phyloP scores from a whole-genome alignment of 2,797 vertebrate species.

The Enteromius unitaeniatus region DNA sequence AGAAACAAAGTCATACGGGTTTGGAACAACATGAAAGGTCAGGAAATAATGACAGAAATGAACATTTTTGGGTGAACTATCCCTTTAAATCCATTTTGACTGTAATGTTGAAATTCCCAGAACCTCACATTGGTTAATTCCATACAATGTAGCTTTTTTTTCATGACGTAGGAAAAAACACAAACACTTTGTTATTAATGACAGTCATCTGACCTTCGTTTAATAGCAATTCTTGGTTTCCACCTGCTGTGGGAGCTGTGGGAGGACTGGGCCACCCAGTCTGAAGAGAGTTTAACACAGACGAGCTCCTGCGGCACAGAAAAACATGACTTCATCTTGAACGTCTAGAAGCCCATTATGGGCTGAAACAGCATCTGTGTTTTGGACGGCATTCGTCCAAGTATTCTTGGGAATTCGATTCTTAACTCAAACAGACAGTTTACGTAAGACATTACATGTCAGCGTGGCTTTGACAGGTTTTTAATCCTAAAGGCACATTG shows the following conservation, averaged over 20 bases:
- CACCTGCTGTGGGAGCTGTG: constrained; percentile 58
- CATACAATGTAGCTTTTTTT: constrained; percentile 14
- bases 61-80: not conserved
- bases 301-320: constrained; percentile 52
- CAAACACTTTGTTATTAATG: constrained; percentile 57
- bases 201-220: constrained; percentile 53
- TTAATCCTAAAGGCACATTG: not conserved
- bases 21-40: not conserved
- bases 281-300: constrained; percentile 51
- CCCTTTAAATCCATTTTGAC: not conserved
- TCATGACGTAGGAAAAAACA: constrained; percentile 46
- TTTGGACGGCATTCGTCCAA: constrained; percentile 33
- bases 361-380: constrained; percentile 41
- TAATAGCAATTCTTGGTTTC: constrained; percentile 48
- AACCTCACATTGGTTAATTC: constrained; percentile 17
- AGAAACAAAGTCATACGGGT: not conserved
- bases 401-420: constrained; percentile 19
- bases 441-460: constrained; percentile 32
- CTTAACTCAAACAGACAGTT: constrained; percentile 49
- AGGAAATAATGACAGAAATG: not conserved
- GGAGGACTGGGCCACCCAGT: constrained; percentile 56
- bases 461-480: not conserved
- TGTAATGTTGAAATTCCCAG: constrained; percentile 4
- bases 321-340: constrained; percentile 60
- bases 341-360: constrained; percentile 40